Conservation (phyloP, 2,113 vertebrate species). For the Toxotes jaculatrix region DNA sequence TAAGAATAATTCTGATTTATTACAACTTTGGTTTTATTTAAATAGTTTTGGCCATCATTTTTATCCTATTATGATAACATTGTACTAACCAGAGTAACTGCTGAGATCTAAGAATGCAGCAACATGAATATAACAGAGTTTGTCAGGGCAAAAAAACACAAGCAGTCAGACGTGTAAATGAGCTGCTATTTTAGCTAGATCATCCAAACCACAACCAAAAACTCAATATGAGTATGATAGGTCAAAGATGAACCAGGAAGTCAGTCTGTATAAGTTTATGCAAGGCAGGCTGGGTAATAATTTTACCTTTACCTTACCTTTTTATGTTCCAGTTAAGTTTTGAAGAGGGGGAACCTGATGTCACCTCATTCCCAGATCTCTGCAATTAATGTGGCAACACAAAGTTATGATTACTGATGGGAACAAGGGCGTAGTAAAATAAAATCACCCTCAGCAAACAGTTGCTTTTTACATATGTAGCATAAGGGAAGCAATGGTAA, state of each 20-base stretch:
- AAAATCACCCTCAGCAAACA: not conserved
- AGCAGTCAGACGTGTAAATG: constrained; percentile 10
- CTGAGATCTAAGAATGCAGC: constrained; percentile 18
- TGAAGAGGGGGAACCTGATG: not conserved
- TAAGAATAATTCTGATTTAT: constrained; percentile 57
- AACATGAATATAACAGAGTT: not conserved
- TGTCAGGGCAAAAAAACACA: not conserved
- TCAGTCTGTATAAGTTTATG: not conserved
- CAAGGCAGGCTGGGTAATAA: too few relatives aligned
- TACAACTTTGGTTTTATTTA: constrained; percentile 44
- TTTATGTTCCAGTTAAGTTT: not conserved
- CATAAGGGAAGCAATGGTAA: not conserved
- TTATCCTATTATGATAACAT: constrained; percentile 28
- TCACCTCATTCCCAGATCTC: not conserved
- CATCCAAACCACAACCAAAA: not conserved
- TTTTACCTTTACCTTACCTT: not conserved
- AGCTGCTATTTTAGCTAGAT: constrained; percentile 12
- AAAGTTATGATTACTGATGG: not conserved
- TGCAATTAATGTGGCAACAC: not conserved
- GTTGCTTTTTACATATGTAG: not conserved
- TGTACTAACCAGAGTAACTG: constrained; percentile 6
- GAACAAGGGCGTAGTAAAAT: not conserved
- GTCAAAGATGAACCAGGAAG: not conserved
- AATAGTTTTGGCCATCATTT: constrained; percentile 30
- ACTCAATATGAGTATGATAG: not conserved